Percentiles rank a stretch among this genome's conserved stretches.
phyloP scores from a whole-genome alignment of 2,888 invertebrate species.

The Arrhopalites spinosus region DNA sequence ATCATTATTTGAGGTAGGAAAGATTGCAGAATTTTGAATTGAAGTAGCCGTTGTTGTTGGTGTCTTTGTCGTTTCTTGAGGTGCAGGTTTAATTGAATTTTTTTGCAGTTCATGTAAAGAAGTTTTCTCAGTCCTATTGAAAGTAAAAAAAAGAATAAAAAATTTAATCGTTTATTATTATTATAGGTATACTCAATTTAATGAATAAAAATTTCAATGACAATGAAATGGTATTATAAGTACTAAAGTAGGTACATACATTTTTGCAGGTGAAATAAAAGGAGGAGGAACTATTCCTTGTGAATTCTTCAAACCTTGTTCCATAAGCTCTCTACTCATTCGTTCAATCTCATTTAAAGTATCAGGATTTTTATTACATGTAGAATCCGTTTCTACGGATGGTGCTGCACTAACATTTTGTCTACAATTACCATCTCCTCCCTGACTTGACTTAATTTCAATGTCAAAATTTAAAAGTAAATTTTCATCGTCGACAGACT shows the following conservation, averaged over 20 bases:
- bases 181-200: neutral
- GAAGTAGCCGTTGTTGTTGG: neutral
- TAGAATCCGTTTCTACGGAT: neutral
- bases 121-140: slow-evolving; percentile 21
- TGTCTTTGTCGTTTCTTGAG: neutral
- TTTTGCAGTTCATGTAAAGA: slow-evolving; percentile 24
- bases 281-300: neutral
- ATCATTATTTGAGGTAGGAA: neutral
- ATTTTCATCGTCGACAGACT: slow-evolving; percentile 32
- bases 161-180: neutral
- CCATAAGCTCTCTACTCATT: slow-evolving; percentile 52
- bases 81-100: neutral
- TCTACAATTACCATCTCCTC: neutral
- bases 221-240: no score
- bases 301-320: slow-evolving; percentile 40
- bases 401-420: neutral
- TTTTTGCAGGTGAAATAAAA: slow-evolving; percentile 10
- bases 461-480: slow-evolving; percentile 50
- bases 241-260: slow-evolving; percentile 1
- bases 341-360: slow-evolving; percentile 50
- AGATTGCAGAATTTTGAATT: neutral
- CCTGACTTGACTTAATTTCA: slow-evolving; percentile 36
- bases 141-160: neutral
- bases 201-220: neutral
- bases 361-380: slow-evolving; percentile 19